Evolutionary conservation across 2,113 vertebrate genomes (phyloP), one percentile per base, ranked within the genome.

Genomic region (Corvus hawaiiensis): DNA sequence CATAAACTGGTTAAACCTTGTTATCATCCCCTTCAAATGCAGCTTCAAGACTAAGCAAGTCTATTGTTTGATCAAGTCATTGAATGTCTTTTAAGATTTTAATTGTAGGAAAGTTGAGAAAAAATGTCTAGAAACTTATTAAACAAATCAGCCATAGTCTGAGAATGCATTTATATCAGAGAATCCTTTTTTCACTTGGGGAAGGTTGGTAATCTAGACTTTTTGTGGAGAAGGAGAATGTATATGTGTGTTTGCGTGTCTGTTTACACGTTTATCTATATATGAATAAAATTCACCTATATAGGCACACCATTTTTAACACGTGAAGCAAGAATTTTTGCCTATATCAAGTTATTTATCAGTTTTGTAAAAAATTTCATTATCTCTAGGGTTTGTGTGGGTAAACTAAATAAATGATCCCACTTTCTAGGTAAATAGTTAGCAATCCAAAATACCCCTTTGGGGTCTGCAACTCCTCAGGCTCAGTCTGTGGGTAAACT

Each of bases 201-300:
- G 11, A 72, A 32, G 9, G 3, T 35, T 68, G 20, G 7, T 61
- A 78, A 56, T 59, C 10, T 63, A 73, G 27, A 44, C 4, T 28
- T 80, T 81, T 59, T 84, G 28, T 51, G 52, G 20, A 74, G 35
- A 48, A 61, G 26, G 16, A 30, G 12, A 63, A 46, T 26, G 2
- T 39, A 6, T 33, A 3, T n/a, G 3, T n/a, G 8, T 76, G 18
- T 62, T 11, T 58, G 2, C 2, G 0, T 66, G 16, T 61, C 6
- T 58, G 11, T 52, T n/a, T 43, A 44, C 9, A 43, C 0, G 4
- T 44, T 1, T 27, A 64, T 32, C 4, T 46, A 39, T 46, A 78
- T 26, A 48, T 18, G 54, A 23, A 39, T 22, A 32, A 27, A 26
- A 11, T 3, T 20, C 3, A 44, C 5, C 7, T 33, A 3, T 63